Evolutionary conservation across 2,888 invertebrate genomes (phyloP).

Genomic region (Lymantria monacha): DNA sequence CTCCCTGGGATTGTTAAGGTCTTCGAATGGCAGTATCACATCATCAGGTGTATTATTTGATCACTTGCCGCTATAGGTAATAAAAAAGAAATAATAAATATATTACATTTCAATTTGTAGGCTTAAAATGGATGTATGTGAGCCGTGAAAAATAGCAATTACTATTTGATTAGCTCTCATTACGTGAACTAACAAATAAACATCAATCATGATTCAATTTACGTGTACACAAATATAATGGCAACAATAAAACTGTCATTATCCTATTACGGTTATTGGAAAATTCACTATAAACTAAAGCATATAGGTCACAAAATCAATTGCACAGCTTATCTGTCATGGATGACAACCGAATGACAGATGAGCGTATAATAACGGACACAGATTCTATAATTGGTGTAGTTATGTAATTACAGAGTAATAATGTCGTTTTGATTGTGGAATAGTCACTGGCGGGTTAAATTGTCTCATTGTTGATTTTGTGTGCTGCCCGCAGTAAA

Average conservation of each 20-base stretch:
- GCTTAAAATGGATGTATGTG: too few relatives aligned
- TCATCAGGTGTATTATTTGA: too few relatives aligned
- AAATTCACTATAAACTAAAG: conserved; percentile 2
- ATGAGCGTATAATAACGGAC: conserved; percentile 27
- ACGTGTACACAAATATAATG: conserved; percentile 10
- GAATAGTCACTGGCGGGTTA: conserved; percentile 4
- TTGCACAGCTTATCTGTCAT: conserved; percentile 2
- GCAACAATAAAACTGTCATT: conserved; percentile 26
- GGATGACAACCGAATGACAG: conserved; percentile 23
- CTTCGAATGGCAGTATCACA: too few relatives aligned
- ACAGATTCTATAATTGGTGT: conserved; percentile 19
- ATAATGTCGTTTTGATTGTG: conserved; percentile 23
- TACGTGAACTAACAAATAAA: not conserved
- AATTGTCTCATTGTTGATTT: conserved; percentile 6
- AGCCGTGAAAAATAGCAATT: too few relatives aligned
- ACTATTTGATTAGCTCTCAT: too few relatives aligned
- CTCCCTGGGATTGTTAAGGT: too few relatives aligned
- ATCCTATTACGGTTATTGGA: not conserved
- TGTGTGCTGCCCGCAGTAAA: not conserved
- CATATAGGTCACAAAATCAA: conserved; percentile 5
- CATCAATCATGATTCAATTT: not conserved
- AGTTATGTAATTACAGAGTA: conserved; percentile 28
- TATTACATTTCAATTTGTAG: too few relatives aligned
- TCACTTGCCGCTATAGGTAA: too few relatives aligned
- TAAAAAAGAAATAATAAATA: too few relatives aligned